Evolutionary conservation across 2,888 invertebrate species (phyloP).

Genomic region (Alloplasta piceator): DNA sequence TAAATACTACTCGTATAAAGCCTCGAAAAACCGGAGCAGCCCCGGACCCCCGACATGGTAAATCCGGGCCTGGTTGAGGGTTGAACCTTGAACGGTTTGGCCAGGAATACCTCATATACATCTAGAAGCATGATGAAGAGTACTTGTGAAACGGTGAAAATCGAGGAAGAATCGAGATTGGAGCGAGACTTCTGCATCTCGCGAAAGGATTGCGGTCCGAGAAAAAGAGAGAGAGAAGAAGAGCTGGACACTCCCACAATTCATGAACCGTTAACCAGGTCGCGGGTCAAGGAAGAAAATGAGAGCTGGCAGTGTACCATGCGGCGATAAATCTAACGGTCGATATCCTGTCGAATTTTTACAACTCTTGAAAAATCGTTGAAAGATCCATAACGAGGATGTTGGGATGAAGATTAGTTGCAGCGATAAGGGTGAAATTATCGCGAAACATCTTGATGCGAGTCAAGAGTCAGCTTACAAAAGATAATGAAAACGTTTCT

Average conservation of each 20-base stretch:
- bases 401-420: slow-evolving; percentile 2
- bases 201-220: slow-evolving; percentile 52
- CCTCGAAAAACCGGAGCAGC: no score
- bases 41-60: no score
- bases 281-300: slow-evolving; percentile 46
- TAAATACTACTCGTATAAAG: no score
- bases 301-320: slow-evolving; percentile 18
- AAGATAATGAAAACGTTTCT: not conserved
- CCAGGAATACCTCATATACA: not conserved
- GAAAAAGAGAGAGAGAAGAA: slow-evolving; percentile 3
- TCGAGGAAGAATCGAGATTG: slow-evolving; percentile 6
- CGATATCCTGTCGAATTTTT: slow-evolving; percentile 34
- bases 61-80: no score
- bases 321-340: slow-evolving; percentile 52
- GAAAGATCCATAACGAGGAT: slow-evolving; percentile 9
- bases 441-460: not conserved
- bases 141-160: slow-evolving; percentile 23
- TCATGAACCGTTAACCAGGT: slow-evolving; percentile 61
- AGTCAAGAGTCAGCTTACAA: not conserved
- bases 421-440: slow-evolving; percentile 2
- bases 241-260: slow-evolving; percentile 59
- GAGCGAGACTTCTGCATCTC: slow-evolving; percentile 28
- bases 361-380: slow-evolving; percentile 11
- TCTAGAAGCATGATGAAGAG: slow-evolving; percentile 19
- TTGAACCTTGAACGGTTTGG: no score